Conservation (phyloP, 2,888 invertebrate genomes). For the Pseudococcus longispinus region DNA sequence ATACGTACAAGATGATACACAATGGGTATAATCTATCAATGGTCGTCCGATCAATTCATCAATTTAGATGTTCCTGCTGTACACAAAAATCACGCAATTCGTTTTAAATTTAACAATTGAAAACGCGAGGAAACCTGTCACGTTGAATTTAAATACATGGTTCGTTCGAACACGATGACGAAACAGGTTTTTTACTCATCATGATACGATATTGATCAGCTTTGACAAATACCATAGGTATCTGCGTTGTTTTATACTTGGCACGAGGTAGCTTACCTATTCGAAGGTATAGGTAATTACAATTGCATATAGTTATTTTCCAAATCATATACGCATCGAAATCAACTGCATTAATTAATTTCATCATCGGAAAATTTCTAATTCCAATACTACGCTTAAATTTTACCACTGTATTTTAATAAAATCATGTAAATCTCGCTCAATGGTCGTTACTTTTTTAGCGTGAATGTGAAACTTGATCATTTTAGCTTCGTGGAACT, state of each 20-base stretch:
- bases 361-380: not conserved
- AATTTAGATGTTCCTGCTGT: not conserved
- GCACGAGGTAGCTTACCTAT: not conserved
- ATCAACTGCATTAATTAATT: not conserved
- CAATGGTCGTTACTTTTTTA: not conserved
- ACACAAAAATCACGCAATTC: not conserved
- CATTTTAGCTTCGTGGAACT: not conserved
- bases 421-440: not conserved
- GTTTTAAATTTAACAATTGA: not conserved
- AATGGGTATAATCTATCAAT: not conserved
- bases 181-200: constrained; percentile 2
- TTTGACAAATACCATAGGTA: not conserved
- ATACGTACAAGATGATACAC: not conserved
- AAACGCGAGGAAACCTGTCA: not conserved
- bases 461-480: constrained; percentile 20
- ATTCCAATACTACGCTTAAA: not conserved
- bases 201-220: not conserved
- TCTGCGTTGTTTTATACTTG: not conserved
- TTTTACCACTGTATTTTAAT: not conserved
- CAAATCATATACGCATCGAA: not conserved
- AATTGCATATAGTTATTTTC: too few relatives aligned
- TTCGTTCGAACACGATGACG: not conserved
- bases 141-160: not conserved
- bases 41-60: not conserved
- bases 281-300: too few relatives aligned